phyloP scores from a whole-genome alignment of 2,113 vertebrate species.

The Nibea albiflora region DNA sequence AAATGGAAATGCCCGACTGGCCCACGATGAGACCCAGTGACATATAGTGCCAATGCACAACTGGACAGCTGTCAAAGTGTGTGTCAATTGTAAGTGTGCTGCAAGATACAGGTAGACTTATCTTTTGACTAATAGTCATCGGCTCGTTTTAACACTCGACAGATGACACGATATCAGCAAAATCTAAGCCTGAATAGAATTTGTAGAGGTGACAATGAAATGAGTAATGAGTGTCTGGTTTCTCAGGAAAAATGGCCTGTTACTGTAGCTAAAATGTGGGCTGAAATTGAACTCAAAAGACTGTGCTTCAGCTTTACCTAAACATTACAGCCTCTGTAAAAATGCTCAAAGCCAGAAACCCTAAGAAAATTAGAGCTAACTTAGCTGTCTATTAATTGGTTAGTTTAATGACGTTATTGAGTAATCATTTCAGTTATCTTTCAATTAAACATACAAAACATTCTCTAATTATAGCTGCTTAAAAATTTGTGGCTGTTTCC shows the following conservation, averaged over 20 bases:
- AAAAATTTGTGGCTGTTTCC: neutral
- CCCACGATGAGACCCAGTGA: conserved; percentile 37
- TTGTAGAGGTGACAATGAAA: conserved; percentile 25
- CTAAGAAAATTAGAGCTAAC: neutral
- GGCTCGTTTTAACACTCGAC: conserved; percentile 3
- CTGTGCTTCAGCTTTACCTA: conserved; percentile 1
- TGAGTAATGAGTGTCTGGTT: conserved; percentile 38
- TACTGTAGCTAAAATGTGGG: neutral
- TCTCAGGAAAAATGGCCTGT: neutral
- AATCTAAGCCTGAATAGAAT: neutral
- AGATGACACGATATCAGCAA: neutral
- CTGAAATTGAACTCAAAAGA: conserved; percentile 27
- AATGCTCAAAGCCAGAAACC: neutral
- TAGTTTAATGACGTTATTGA: neutral
- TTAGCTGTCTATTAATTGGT: neutral
- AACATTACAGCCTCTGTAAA: neutral
- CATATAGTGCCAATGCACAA: conserved; percentile 23
- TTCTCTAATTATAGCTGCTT: neutral
- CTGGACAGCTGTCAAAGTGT: conserved; percentile 37
- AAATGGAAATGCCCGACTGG: conserved; percentile 32
- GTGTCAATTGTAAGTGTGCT: neutral
- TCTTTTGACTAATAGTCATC: conserved; percentile 11
- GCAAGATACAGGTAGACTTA: conserved; percentile 6
- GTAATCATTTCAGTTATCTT: neutral
- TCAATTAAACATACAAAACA: neutral